Evolutionary conservation across 2,888 invertebrate genomes (phyloP), one percentile per base, ranked within the genome.

Genomic region (Corythucha ciliata): DNA sequence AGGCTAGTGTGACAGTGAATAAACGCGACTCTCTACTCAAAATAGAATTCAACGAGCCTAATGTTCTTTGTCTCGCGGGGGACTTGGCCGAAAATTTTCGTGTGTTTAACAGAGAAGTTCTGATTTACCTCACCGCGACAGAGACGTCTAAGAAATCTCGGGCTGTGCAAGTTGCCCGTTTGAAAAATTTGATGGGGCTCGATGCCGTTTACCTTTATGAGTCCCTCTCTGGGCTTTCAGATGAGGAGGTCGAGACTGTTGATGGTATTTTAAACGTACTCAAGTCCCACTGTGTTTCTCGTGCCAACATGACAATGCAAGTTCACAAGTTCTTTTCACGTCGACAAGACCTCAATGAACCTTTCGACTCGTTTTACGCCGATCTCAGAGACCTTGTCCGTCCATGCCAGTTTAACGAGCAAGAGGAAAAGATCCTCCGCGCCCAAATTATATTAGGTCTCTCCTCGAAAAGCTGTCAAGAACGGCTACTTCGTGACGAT

Each of bases 261-360:
- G 20, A 1, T 22, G 21, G 34, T 14, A 48, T 57, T 22, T 45
- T 54, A 36, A 33, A 53, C 3, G 44, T 37, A 22, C 37, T 54
- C 14, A 52, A 57, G 39, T 39, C 20, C 22, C 52, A 54, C 36
- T 55, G 54, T 18, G 46, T 44, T 6, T 53, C 55, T 18, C 42
- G 44, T 26, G 49, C 47, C 42, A 58, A 55, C 48, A 45, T 49
- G 46, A 44, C 47, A 20, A 53, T 53, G 47, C 55, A 50, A n/a
- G 52, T 55, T 21, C 53, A 46, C 25, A 48, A 52, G 27, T 58
- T 58, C 29, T 53, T 56, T 24, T 46, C 27, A 21, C 42, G 54
- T 18, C 34, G 32, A 7, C 57, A 57, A 49, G 22, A 41, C 22
- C 14, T 3, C 25, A 40, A 36, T 39, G 56, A 54, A 37, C 48